Evolutionary conservation across 1,140 invertebrate species (phyloP), one percentile per base, ranked within the genome.

Genomic region (Caenorhabditis briggsae): DNA sequence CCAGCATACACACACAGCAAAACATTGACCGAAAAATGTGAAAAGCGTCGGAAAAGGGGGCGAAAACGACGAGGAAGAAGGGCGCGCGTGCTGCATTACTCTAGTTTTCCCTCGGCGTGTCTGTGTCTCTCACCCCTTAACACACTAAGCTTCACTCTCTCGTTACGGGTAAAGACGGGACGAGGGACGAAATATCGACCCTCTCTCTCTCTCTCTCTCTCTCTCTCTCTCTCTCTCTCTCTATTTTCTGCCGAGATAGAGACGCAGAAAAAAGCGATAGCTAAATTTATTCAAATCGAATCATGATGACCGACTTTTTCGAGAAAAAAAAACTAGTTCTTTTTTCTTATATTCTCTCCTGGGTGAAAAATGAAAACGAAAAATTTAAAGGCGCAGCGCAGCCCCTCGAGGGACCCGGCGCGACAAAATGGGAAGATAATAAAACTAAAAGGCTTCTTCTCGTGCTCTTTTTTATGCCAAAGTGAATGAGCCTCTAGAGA

Each of bases 241-340:
- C 33, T 33, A 1, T 33, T 33, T 33, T 33, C 33, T 33, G 33
- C 33, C 33, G 59, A 64, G 25, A 64, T 20, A 64, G 59, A 64
- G 59, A 64, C 23, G 25, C 23, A 64, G 59, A 64, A 16, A 33
- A 33, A 64, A 18, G 2, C 16, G 18, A 3, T 5, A 20, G 1
- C 18, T 18, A 70, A 70, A 70, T 43, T 70, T 70, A 70, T 70
- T 70, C 64, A 70, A 70, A 70, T 70, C 64, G 64, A 70, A 70
- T 70, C 64, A 43, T 46, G 20, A 58, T 58, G 56, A 33, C 20
- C 59, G 59, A 61, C 59, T 61, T 61, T 58, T 58, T 58, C 12
- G 56, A 5, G 18, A 20, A 16, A 7, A 18, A n/a, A 16, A 11
- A 70, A 70, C 64, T 70, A 70, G 64, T 70, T 64, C 14, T 58